Percentiles rank a stretch among this genome's conserved stretches.
Evolutionary conservation across 2,797 vertebrate genomes (phyloP).

Genomic region (Micromesistius poutassou): DNA sequence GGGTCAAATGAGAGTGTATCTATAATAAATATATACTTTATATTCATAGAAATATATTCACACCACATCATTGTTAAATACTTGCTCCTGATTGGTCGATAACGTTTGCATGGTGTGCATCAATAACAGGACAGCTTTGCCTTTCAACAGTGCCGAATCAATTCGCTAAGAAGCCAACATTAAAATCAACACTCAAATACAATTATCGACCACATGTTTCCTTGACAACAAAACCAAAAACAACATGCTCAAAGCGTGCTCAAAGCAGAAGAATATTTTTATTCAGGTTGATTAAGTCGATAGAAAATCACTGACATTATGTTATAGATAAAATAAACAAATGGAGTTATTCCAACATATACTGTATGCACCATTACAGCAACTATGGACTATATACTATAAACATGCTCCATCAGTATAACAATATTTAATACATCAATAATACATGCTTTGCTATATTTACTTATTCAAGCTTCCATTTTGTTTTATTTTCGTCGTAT

Average conservation of each 20-base stretch:
- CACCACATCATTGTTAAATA: not conserved
- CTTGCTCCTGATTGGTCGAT: not conserved
- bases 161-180: too few species aligned
- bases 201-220: too few species aligned
- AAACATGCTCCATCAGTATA: not conserved
- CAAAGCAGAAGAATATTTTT: too few species aligned
- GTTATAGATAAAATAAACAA: too few species aligned
- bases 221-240: too few species aligned
- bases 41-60: not conserved
- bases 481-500: not conserved
- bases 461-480: not conserved
- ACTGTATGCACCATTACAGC: not conserved
- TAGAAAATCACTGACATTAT: too few species aligned
- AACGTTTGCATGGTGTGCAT: too few species aligned
- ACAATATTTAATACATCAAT: not conserved
- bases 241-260: too few species aligned
- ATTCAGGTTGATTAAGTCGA: too few species aligned
- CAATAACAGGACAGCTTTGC: too few species aligned
- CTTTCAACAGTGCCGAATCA: too few species aligned
- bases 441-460: not conserved
- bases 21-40: not conserved
- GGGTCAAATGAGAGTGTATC: constrained; percentile 40
- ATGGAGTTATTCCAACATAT: not conserved
- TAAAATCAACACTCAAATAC: too few species aligned
- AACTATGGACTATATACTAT: not conserved